phyloP scores from a whole-genome alignment of 2,888 invertebrate genomes.

The Ormia ochracea region DNA sequence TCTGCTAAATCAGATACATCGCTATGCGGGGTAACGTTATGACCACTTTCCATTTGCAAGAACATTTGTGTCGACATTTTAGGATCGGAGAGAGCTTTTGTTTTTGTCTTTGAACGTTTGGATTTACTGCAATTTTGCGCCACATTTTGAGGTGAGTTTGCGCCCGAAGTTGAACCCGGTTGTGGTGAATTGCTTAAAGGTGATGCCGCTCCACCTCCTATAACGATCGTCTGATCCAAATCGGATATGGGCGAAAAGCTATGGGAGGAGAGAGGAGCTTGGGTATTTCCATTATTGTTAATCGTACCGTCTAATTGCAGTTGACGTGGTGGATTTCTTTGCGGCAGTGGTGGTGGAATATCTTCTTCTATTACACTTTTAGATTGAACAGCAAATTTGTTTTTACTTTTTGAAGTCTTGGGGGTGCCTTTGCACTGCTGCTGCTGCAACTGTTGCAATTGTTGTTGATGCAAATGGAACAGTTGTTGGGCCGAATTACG shows the following conservation, averaged over 20 bases:
- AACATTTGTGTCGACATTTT: conserved; percentile 77
- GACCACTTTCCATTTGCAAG: conserved; percentile 74
- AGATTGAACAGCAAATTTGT: conserved; percentile 71
- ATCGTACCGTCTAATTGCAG: conserved; percentile 65
- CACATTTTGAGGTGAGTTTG: conserved; percentile 48
- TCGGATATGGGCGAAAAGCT: conserved; percentile 73
- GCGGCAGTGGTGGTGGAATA: conserved; percentile 79
- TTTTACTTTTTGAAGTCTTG: conserved; percentile 71
- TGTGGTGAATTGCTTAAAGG: conserved; percentile 61
- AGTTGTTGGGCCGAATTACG: conserved; percentile 72
- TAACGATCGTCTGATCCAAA: conserved; percentile 69
- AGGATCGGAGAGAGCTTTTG: conserved; percentile 77
- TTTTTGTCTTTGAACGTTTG: conserved; percentile 74
- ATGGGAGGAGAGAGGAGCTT: conserved; percentile 61
- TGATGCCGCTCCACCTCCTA: conserved; percentile 39
- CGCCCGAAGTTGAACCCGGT: conserved; percentile 26
- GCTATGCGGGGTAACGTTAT: conserved; percentile 23
- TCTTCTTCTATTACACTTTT: conserved; percentile 71
- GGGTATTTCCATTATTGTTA: conserved; percentile 55
- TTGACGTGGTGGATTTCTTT: conserved; percentile 77
- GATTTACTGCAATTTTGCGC: conserved; percentile 50
- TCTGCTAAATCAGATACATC: conserved; percentile 64
- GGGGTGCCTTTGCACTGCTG: conserved; percentile 69
- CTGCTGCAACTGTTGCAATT: conserved; percentile 65
- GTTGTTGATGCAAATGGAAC: conserved; percentile 74